These are phyloP conservation scores for Hirudinaria manillensis DNA, from an alignment of 2,888 invertebrate genomes.

Conservation along the genomic window DNA sequence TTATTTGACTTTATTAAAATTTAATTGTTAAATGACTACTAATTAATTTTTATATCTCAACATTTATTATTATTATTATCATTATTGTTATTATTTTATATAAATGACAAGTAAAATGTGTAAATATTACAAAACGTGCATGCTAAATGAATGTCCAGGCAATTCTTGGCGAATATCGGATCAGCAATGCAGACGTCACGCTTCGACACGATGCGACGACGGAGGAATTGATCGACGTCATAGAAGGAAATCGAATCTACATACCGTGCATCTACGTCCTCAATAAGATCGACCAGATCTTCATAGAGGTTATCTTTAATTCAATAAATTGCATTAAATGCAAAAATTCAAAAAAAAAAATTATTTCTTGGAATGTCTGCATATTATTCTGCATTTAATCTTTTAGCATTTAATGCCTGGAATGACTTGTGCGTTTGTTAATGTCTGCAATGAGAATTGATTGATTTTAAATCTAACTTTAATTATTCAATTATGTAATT, in stretches of 20 bases:
- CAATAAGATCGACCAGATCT: constrained; percentile 84
- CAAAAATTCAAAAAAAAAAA: too few relatives aligned
- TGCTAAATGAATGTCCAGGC: constrained; percentile 53
- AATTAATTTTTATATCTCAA: too few relatives aligned
- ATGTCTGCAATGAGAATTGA: neutral
- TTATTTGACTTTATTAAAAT: too few relatives aligned
- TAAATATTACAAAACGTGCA: neutral
- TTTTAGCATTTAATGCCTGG: too few relatives aligned
- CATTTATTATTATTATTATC: too few relatives aligned
- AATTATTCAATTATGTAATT: constrained; percentile 40
- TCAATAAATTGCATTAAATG: neutral
- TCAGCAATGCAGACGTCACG: constrained; percentile 96
- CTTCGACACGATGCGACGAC: constrained; percentile 76
- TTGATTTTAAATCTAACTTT: neutral
- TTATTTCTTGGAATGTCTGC: too few relatives aligned
- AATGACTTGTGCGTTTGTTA: neutral
- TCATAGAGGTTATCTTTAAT: constrained; percentile 55
- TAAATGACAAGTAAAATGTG: neutral
- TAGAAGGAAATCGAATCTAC: constrained; percentile 96
- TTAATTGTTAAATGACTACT: too few relatives aligned
- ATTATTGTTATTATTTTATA: too few relatives aligned
- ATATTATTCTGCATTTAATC: too few relatives aligned
- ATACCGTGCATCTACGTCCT: constrained; percentile 96
- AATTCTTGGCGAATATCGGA: constrained; percentile 93
- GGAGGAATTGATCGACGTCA: constrained; percentile 94